Evolutionary conservation across 2,888 invertebrate species (phyloP).

Genomic region (Drosophila helvetica): DNA sequence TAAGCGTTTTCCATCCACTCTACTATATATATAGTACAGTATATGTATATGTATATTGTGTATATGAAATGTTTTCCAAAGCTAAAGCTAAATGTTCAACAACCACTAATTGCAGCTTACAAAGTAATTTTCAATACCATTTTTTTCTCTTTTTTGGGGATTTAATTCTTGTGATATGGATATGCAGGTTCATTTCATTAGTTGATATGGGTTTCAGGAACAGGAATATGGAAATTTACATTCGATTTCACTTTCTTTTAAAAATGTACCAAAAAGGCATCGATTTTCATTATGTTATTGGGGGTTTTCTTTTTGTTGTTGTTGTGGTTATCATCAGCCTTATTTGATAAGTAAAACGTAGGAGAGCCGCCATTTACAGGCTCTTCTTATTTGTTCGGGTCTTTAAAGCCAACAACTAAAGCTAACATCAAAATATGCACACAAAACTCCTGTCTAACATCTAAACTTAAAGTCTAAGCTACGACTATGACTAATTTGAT

Average conservation of each 20-base stretch:
- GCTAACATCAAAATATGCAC: constrained; percentile 71
- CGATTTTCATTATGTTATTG: constrained; percentile 36
- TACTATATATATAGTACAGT: constrained; percentile 39
- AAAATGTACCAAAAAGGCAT: constrained; percentile 67
- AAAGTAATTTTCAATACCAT: constrained; percentile 72
- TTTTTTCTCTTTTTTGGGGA: constrained; percentile 50
- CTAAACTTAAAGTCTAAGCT: not conserved
- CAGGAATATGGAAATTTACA: constrained; percentile 47
- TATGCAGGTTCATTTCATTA: constrained; percentile 51
- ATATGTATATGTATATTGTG: constrained; percentile 49
- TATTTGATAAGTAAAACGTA: constrained; percentile 72
- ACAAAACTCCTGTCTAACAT: constrained; percentile 29
- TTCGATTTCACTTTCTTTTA: constrained; percentile 39
- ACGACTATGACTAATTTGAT: constrained; percentile 3
- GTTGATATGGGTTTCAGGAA: constrained; percentile 63
- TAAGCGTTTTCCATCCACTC: constrained; percentile 51
- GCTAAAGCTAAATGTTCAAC: constrained; percentile 77
- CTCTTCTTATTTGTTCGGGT: constrained; percentile 28
- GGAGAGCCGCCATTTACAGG: constrained; percentile 35
- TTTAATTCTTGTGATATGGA: constrained; percentile 60
- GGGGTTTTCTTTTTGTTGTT: constrained; percentile 19
- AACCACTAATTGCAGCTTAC: constrained; percentile 78
- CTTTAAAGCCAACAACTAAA: constrained; percentile 69
- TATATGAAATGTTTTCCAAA: constrained; percentile 56
- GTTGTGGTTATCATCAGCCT: constrained; percentile 63